phyloP scores from a whole-genome alignment of 2,888 invertebrate species.

The Steinernema carpocapsae region DNA sequence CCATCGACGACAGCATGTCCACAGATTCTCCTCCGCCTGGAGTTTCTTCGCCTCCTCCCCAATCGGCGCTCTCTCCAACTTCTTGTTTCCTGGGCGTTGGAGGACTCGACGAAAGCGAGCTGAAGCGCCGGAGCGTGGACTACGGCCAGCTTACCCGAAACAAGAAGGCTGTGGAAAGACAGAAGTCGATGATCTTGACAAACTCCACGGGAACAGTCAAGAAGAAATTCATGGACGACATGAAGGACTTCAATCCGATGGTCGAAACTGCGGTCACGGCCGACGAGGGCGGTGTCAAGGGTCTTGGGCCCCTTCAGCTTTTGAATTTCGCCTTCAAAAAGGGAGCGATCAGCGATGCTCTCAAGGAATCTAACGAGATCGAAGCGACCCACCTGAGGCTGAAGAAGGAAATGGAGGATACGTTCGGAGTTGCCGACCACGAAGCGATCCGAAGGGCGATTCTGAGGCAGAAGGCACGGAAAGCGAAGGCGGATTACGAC shows the following conservation, averaged over 20 bases:
- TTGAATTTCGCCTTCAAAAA: slow-evolving; percentile 81
- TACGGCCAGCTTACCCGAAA: not conserved
- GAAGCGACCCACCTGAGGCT: slow-evolving; percentile 54
- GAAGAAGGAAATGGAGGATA: slow-evolving; percentile 50
- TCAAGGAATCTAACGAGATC: slow-evolving; percentile 71
- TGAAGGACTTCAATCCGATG: slow-evolving; percentile 22
- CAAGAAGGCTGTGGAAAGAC: not conserved
- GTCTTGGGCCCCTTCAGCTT: slow-evolving; percentile 74
- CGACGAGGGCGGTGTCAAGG: slow-evolving; percentile 48
- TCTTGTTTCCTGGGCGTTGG: not conserved
- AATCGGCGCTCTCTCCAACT: not conserved
- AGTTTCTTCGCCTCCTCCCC: not conserved
- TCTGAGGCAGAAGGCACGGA: slow-evolving; percentile 42
- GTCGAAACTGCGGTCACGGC: not conserved
- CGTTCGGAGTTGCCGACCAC: slow-evolving; percentile 45
- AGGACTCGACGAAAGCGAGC: not conserved
- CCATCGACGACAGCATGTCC: slow-evolving; percentile 10
- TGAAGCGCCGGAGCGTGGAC: slow-evolving; percentile 9
- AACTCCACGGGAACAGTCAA: not conserved
- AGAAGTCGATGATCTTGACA: slow-evolving; percentile 19
- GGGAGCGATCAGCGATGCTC: slow-evolving; percentile 74
- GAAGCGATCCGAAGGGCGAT: slow-evolving; percentile 47
- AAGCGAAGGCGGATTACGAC: slow-evolving; percentile 48
- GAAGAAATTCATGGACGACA: not conserved
- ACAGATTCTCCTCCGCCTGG: not conserved